Conservation (phyloP, 2,888 invertebrate species). For the Pterostichus madidus region DNA sequence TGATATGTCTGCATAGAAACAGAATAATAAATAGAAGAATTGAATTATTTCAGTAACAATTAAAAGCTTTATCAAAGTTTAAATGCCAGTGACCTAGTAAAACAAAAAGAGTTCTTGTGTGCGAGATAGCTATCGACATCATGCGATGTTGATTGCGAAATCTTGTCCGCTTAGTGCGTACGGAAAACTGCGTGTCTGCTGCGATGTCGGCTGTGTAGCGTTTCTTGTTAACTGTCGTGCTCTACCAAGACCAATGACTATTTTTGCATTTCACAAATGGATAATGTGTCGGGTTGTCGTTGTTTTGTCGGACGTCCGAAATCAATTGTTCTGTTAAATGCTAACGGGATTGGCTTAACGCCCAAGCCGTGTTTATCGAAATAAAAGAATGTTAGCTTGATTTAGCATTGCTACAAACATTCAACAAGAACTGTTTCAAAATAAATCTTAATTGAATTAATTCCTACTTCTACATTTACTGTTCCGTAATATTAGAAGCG, state of each 20-base stretch:
- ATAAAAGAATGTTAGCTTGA: constrained; percentile 25
- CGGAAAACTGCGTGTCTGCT: constrained; percentile 3
- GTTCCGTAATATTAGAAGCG: too few species aligned
- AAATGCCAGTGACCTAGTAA: neutral
- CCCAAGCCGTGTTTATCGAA: constrained; percentile 43
- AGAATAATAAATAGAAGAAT: too few species aligned
- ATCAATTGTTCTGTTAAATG: constrained; percentile 56
- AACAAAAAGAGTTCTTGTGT: neutral
- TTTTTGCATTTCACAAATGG: constrained; percentile 56
- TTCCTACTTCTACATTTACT: too few species aligned
- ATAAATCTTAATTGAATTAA: neutral
- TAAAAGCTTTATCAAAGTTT: too few species aligned
- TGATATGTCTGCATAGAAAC: too few species aligned
- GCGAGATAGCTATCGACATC: constrained; percentile 3
- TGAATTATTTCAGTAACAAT: too few species aligned
- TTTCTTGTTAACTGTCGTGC: constrained; percentile 49
- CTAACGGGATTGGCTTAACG: constrained; percentile 51
- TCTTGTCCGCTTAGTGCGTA: neutral
- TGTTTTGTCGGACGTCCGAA: constrained; percentile 42
- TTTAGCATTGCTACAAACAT: constrained; percentile 24
- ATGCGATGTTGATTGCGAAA: constrained; percentile 4
- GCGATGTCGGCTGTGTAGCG: constrained; percentile 6
- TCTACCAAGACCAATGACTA: constrained; percentile 30
- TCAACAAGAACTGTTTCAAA: neutral
- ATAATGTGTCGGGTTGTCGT: constrained; percentile 25